Base-by-base conservation (phyloP, 2,888 invertebrate species). In the Drosophila affinis region DNA sequence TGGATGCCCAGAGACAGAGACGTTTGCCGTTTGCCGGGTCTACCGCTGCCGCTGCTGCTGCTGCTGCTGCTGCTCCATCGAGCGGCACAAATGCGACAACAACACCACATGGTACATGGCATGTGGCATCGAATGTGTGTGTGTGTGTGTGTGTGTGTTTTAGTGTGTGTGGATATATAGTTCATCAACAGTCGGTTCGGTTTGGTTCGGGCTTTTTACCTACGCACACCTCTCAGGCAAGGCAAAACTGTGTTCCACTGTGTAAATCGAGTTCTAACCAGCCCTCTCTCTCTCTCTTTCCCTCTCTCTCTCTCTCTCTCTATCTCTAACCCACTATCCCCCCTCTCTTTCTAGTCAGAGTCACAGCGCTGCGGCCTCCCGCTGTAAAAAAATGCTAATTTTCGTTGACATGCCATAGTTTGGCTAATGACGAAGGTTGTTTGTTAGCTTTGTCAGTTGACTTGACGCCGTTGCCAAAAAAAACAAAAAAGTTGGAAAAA, bases 381-480 rank as follows among this genome's bases (percentile, higher is more conserved):
- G 83, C 62, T 86, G 80, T 62, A 77, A 68, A 48, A 34, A 29
- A 89, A 89, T 87, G 89, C 89, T 87, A 89, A 87, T 89, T 89
- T 87, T 79, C 76, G 86, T 89, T 86, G 86, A 86, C 86, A 86
- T 86, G 86, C 86, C 86, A 89, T 87, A 87, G 90, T 87, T 87
- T 87, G 89, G 90, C 90, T 87, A 87, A 87, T 87, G 86, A 89
- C 82, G 89, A 87, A 84, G 90, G 81, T 87, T 88, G 89, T 83
- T 86, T 86, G 88, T 85, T 88, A 76, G 82, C 85, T 87, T 74
- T 84, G 83, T 84, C 88, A 82, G 82, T 88, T 88, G 81, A 79
- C 76, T 85, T 85, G 72, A 75, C 72, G 71, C 71, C 75, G 71
- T 71, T 71, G 71, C 75, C 71, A 71, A 71, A 71, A 71, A 70